phyloP scores from a whole-genome alignment of 2,113 vertebrate species.

The Coregonus clupeaformis region DNA sequence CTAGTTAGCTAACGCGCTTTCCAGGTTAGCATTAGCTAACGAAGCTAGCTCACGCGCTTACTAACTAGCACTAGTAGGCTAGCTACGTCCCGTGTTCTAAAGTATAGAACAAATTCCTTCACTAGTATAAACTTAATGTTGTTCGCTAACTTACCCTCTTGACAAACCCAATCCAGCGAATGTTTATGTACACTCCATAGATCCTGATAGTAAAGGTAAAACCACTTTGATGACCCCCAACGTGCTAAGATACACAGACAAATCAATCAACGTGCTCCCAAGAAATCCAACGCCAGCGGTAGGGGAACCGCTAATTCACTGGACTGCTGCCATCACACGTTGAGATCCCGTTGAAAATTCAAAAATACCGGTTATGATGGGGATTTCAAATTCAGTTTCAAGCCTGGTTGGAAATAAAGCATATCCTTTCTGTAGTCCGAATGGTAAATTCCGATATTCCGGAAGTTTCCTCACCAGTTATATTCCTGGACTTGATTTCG shows the following conservation, averaged over 20 bases:
- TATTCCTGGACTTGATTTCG: constrained; percentile 35
- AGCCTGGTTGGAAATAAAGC: background rate
- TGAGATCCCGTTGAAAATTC: constrained; percentile 54
- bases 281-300: constrained; percentile 31
- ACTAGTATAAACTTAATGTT: background rate
- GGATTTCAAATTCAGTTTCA: constrained; percentile 33
- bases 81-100: constrained; percentile 38
- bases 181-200: constrained; percentile 71
- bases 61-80: too few relatives aligned
- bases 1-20: background rate
- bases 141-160: constrained; percentile 57
- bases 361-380: constrained; percentile 46
- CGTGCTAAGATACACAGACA: constrained; percentile 36
- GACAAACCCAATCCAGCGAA: constrained; percentile 46
- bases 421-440: constrained; percentile 42
- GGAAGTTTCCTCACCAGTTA: constrained; percentile 15
- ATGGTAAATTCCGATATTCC: constrained; percentile 36
- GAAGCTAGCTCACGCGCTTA: background rate
- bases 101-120: constrained; percentile 31
- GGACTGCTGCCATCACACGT: constrained; percentile 68
- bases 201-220: constrained; percentile 38
- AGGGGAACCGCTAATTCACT: constrained; percentile 49
- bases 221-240: constrained; percentile 27
- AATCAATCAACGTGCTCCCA: constrained; percentile 64
- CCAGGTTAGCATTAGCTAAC: background rate